Evolutionary conservation across 1,140 invertebrate genomes (phyloP).

Genomic region (Drosophila jambulina): DNA sequence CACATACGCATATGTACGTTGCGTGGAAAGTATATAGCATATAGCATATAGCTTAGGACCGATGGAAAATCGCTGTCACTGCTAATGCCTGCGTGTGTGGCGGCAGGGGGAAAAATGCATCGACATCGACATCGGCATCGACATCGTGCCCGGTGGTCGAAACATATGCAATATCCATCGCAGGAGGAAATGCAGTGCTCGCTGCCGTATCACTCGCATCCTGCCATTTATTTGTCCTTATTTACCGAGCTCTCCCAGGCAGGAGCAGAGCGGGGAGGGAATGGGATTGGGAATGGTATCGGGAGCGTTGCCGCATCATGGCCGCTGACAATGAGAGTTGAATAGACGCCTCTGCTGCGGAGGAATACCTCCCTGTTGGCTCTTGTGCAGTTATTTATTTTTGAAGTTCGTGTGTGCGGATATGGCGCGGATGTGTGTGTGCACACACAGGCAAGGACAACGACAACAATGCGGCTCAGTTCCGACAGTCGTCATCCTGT

Average conservation of each 20-base stretch:
- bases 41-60: slow-evolving; percentile 30
- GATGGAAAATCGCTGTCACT: slow-evolving; percentile 44
- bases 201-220: slow-evolving; percentile 64
- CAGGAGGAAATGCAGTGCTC: slow-evolving; percentile 46
- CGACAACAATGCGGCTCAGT: slow-evolving; percentile 75
- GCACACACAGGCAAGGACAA: slow-evolving; percentile 49
- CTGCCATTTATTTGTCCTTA: slow-evolving; percentile 77
- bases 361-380: slow-evolving; percentile 50
- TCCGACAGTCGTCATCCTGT: slow-evolving; percentile 79
- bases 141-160: slow-evolving; percentile 40
- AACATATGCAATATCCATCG: slow-evolving; percentile 48
- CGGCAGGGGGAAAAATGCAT: slow-evolving; percentile 26
- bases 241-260: slow-evolving; percentile 47
- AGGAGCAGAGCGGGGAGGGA: slow-evolving; percentile 26
- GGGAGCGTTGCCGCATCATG: slow-evolving; percentile 75
- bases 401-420: slow-evolving; percentile 39
- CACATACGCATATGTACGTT: slow-evolving; percentile 7
- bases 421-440: slow-evolving; percentile 5
- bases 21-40: neutral
- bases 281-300: slow-evolving; percentile 17
- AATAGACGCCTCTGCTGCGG: slow-evolving; percentile 49
- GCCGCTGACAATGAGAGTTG: slow-evolving; percentile 70
- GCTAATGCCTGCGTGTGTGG: slow-evolving; percentile 20
- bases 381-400: slow-evolving; percentile 55
- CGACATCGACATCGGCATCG: slow-evolving; percentile 3